A percentile compares a stretch with the other conserved stretches of the same genome.
Evolutionary conservation across 2,888 invertebrate species (phyloP).

Genomic region (Epistrophella euchroma): DNA sequence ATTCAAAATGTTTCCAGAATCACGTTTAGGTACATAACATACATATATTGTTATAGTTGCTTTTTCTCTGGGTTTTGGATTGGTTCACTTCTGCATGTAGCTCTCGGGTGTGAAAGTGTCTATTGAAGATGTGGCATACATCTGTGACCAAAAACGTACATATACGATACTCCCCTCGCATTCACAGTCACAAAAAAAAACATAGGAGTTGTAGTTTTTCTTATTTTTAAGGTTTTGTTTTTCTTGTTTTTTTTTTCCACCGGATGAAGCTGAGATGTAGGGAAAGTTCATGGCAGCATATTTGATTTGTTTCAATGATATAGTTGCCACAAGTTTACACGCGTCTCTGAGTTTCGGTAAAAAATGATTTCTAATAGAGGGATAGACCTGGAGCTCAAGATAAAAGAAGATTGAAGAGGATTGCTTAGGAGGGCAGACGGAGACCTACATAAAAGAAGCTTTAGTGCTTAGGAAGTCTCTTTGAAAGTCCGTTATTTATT

Average conservation of each 20-base stretch:
- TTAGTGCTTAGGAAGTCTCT: constrained; percentile 39
- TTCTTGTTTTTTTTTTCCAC: background rate
- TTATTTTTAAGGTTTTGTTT: constrained; percentile 27
- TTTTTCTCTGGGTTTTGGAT: constrained; percentile 11
- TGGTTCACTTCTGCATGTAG: constrained; percentile 48
- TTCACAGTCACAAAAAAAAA: constrained; percentile 42
- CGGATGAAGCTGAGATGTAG: constrained; percentile 19
- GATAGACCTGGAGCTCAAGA: constrained; percentile 30
- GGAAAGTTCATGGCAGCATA: constrained; percentile 65
- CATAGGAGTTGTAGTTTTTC: constrained; percentile 4
- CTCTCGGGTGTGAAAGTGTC: constrained; percentile 67
- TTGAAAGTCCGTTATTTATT: constrained; percentile 27
- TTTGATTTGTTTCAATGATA: constrained; percentile 71
- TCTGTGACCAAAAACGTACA: constrained; percentile 74
- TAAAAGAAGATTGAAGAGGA: constrained; percentile 27
- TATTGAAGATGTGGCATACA: constrained; percentile 69
- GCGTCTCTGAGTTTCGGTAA: constrained; percentile 55
- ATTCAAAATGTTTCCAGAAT: constrained; percentile 65
- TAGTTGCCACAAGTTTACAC: constrained; percentile 67
- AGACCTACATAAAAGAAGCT: constrained; percentile 26
- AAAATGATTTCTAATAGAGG: constrained; percentile 43
- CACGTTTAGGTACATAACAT: constrained; percentile 59
- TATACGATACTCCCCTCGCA: constrained; percentile 24
- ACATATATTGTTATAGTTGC: constrained; percentile 4
- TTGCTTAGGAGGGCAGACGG: background rate